phyloP scores from a whole-genome alignment of 35 echinoderm and acorn worm genomes.

The Ophioderma brevispina region DNA sequence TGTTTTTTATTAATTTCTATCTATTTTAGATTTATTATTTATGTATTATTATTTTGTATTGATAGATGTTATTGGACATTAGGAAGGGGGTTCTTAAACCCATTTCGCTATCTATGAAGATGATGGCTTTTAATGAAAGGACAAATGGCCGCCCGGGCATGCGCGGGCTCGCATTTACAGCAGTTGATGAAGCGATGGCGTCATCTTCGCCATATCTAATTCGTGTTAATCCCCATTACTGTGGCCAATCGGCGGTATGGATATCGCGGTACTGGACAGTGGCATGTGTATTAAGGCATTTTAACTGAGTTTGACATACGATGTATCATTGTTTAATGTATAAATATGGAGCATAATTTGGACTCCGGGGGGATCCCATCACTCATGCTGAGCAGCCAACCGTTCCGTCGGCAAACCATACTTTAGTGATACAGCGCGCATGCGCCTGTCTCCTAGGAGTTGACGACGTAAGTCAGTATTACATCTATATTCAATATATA shows the following conservation, averaged over 20 bases:
- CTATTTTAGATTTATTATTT: too few species aligned
- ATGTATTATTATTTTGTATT: too few species aligned
- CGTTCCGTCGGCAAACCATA: neutral
- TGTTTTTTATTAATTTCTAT: too few species aligned
- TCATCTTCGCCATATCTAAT: neutral
- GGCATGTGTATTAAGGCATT: constrained; percentile 53
- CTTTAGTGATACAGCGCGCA: neutral
- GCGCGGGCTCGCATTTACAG: too few species aligned
- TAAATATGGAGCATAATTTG: constrained; percentile 52
- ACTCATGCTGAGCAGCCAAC: neutral
- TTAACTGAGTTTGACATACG: constrained; percentile 52
- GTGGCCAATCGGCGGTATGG: neutral
- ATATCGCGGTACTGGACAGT: neutral
- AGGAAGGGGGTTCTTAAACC: too few species aligned
- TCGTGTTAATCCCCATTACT: neutral
- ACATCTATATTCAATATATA: neutral
- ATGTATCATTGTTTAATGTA: constrained; percentile 56
- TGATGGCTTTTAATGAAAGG: neutral
- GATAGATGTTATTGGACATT: too few species aligned
- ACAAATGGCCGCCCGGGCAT: too few species aligned
- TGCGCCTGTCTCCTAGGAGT: neutral
- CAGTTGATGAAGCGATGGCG: too few species aligned
- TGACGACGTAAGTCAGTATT: neutral
- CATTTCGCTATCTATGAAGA: too few species aligned
- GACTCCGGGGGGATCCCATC: constrained; percentile 21